Evolutionary conservation across 2,888 invertebrate genomes (phyloP).

Genomic region (Drosophila seclusa): DNA sequence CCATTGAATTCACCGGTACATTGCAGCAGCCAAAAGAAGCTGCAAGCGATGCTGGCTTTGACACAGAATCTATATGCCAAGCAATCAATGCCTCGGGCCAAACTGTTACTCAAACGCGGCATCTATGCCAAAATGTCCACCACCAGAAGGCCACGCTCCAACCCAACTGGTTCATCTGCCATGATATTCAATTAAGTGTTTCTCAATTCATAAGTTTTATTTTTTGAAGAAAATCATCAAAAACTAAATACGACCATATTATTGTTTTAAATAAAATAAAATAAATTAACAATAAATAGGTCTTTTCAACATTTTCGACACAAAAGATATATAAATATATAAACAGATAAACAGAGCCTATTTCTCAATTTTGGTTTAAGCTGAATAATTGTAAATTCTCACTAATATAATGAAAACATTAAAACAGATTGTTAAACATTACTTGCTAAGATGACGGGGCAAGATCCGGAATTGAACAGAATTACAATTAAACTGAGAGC

Average conservation of each 20-base stretch:
- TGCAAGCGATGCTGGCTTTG: not conserved
- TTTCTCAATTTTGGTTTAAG: not conserved
- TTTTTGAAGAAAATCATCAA: not conserved
- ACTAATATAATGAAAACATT: not conserved
- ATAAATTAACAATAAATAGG: not conserved
- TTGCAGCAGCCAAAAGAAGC: not conserved
- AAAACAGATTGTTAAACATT: constrained; percentile 3
- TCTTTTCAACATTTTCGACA: not conserved
- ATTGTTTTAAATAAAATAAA: not conserved
- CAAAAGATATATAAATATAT: not conserved
- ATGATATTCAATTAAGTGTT: not conserved
- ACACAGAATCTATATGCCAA: not conserved
- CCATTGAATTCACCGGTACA: not conserved
- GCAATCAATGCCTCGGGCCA: constrained; percentile 17
- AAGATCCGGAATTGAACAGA: not conserved
- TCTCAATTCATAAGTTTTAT: not conserved
- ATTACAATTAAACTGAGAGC: not conserved
- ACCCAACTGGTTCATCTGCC: not conserved
- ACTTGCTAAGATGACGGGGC: constrained; percentile 1
- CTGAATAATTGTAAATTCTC: not conserved
- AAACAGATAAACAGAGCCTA: not conserved
- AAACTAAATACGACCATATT: too few relatives aligned
- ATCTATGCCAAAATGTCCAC: constrained; percentile 2
- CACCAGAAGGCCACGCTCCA: not conserved
- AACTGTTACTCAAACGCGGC: constrained; percentile 7